Evolutionary conservation across 1,140 invertebrate genomes (phyloP), one percentile per base, ranked within the genome.

Genomic region (Babylonia areolata): DNA sequence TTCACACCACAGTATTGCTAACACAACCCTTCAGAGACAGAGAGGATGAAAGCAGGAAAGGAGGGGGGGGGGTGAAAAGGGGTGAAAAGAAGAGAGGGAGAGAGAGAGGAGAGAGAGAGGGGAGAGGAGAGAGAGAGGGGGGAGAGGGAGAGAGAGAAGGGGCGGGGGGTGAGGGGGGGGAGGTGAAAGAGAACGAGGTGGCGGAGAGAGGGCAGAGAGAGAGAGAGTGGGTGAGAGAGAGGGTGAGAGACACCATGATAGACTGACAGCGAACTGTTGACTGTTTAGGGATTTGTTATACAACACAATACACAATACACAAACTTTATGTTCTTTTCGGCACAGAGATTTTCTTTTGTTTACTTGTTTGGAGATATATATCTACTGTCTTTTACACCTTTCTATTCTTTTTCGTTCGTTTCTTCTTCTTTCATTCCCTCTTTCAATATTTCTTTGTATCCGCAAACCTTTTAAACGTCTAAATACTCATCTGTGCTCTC

Each of bases 371-470:
- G n/a, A n/a, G n/a, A n/a, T n/a, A n/a, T n/a, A n/a, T n/a, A n/a
- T n/a, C n/a, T n/a, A n/a, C n/a, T n/a, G n/a, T n/a, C n/a, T n/a
- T n/a, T n/a, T n/a, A n/a, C n/a, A n/a, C n/a, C n/a, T n/a, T n/a
- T n/a, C n/a, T n/a, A n/a, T n/a, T 80, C 39, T 37, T 11, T 81
- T 40, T 51, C 80, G 40, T 40, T 51, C 80, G 9, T 40, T 46
- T 40, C 46, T 40, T 81, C 80, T 81, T 40, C 54, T 51, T 51
- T 51, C 54, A n/a, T 51, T 51, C 54, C 42, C 54, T 51, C 54
- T 51, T 51, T 51, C 54, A 11, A 23, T 33, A 2, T 58, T 6
- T 20, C 40, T 58, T 28, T 51, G 37, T 37, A 3, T 37, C 33
- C 17, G n/a, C n/a, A n/a, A n/a, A n/a, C n/a, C n/a, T n/a, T n/a